Evolutionary conservation across 2,113 vertebrate species (phyloP), one percentile per base, ranked within the genome.

Genomic region (Rhynchomys soricoides): DNA sequence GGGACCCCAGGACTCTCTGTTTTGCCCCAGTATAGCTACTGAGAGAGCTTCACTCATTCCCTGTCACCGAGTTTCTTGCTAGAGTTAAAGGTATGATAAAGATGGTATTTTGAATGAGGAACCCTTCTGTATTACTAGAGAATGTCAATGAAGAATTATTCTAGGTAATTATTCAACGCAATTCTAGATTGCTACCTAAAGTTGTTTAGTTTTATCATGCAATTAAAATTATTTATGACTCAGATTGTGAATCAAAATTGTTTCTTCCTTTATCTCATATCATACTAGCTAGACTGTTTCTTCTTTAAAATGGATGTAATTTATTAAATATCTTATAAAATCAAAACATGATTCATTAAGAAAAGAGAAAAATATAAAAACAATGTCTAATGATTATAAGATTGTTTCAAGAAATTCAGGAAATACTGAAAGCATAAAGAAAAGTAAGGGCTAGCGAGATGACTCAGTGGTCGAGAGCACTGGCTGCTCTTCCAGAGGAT

Each of bases 231-330:
- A 62, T 89, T 91, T 95, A 48, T 73, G 50, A 40, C 34, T 93
- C 59, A 95, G 16, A 75, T 96, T 92, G 34, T 90, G 40, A 90
- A n/a, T 87, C 22, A 19, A 75, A 62, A 77, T 89, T 64, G 62
- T 43, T 86, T 89, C 62, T 95, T 90, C 5, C 31, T 64, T 97
- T 81, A 68, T 89, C 82, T 34, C 11, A 94, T 89, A 43, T 81
- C 9, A 87, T 86, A n/a, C 50, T 95, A 89, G 45, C 50, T 93
- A 78, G 78, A 50, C 4, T 74, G 43, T 90, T 40, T 91, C 79
- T 96, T 96, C 59, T 57, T 86, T 86, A 59, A 77, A 74, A 94
- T 91, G 86, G 93, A 64, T 95, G 11, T 93, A 40, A 59, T 86
- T 95, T 90, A 88, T 81, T 96, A 75, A 68, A 59, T 94, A 66